Percentiles rank a stretch among this genome's conserved stretches.
Evolutionary conservation across 2,113 vertebrate species (phyloP).

Genomic region (Casuarius casuarius): DNA sequence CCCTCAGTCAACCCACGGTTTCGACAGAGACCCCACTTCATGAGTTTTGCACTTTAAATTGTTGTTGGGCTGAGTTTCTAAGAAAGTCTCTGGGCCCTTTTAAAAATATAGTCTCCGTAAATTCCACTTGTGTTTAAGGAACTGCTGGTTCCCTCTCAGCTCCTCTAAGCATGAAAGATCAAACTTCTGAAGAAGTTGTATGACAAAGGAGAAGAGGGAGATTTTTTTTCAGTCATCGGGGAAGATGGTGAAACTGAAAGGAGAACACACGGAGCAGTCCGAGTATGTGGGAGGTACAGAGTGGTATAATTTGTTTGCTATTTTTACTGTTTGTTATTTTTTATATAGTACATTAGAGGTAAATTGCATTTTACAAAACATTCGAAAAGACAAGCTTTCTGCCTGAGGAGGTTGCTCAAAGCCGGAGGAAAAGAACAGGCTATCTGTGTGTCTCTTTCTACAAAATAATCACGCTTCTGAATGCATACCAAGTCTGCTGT

Average conservation of each 20-base stretch:
- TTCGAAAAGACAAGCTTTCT: neutral
- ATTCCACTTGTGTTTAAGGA: slow-evolving; percentile 24
- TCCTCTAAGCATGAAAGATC: neutral
- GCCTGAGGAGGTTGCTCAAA: neutral
- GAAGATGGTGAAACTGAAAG: neutral
- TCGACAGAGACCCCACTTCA: neutral
- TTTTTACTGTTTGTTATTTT: neutral
- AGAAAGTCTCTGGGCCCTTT: neutral
- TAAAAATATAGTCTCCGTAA: neutral
- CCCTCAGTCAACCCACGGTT: neutral
- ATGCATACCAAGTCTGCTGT: neutral
- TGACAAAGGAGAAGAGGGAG: neutral
- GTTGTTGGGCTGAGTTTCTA: neutral
- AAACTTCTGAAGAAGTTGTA: neutral
- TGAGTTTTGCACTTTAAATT: neutral
- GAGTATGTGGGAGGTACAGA: neutral
- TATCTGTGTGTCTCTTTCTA: neutral
- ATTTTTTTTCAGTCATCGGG: neutral
- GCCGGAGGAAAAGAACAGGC: neutral
- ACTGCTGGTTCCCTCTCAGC: neutral
- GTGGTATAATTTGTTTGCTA: neutral
- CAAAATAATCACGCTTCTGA: neutral
- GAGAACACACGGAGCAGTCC: neutral
- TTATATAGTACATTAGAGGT: neutral
- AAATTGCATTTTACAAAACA: neutral